These are phyloP conservation scores for Syrista parreyssii DNA, from an alignment of 2,888 invertebrate species.

Conservation along the genomic window DNA sequence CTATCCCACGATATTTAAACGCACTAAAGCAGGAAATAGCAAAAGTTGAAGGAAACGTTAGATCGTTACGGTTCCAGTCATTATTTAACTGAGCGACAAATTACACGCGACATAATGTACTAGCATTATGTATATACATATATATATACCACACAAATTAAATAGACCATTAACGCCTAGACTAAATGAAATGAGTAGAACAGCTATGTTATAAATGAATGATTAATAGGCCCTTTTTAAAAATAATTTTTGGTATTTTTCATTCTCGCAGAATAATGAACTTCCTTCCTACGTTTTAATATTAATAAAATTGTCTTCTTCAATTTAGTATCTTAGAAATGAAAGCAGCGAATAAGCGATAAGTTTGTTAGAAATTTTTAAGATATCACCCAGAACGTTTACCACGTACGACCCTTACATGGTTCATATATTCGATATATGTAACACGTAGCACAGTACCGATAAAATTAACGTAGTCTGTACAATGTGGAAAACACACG, in stretches of 20 bases:
- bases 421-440: neutral
- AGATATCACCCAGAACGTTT: neutral
- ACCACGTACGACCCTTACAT: neutral
- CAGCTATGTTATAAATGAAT: neutral
- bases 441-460: neutral
- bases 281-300: neutral
- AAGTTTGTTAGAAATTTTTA: neutral
- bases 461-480: neutral
- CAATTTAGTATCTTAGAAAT: neutral
- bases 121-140: neutral
- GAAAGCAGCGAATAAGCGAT: neutral
- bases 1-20: neutral
- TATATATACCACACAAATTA: neutral
- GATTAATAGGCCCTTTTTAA: neutral
- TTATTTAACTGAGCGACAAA: neutral
- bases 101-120: neutral
- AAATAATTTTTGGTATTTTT: neutral
- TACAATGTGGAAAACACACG: neutral
- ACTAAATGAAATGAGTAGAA: neutral
- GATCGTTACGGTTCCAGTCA: neutral
- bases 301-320: neutral
- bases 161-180: neutral
- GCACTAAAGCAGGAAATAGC: neutral
- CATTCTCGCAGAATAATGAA: no score
- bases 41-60: neutral